Percentiles rank a stretch among this genome's conserved stretches.
Evolutionary conservation across 1,140 invertebrate species (phyloP).

Genomic region (Cydia splendana): DNA sequence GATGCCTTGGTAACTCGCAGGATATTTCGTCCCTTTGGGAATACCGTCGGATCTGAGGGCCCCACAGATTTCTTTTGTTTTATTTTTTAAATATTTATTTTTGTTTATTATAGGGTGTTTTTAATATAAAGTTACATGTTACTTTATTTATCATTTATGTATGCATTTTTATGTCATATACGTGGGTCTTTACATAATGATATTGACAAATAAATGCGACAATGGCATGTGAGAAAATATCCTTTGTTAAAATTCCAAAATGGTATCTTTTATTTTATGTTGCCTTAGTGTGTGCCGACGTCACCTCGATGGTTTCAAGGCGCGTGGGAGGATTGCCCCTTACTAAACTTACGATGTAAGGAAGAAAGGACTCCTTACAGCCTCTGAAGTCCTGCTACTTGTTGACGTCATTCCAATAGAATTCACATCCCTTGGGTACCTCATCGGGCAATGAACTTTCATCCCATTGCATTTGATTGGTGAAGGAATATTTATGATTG

Average conservation of each 20-base stretch:
- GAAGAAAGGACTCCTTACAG: constrained; percentile 50
- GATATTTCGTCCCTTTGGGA: constrained; percentile 81
- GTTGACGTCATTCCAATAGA: constrained; percentile 79
- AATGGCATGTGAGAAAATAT: background rate
- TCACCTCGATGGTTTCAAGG: constrained; percentile 47
- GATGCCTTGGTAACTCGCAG: constrained; percentile 75
- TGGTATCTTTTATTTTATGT: constrained; percentile 35
- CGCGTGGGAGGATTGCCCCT: constrained; percentile 39
- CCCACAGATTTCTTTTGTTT: background rate
- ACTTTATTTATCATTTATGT: background rate
- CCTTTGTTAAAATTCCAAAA: background rate
- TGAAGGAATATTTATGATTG: background rate
- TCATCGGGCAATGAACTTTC: constrained; percentile 48
- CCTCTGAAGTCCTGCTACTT: constrained; percentile 72
- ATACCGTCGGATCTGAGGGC: constrained; percentile 60
- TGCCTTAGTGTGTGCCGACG: constrained; percentile 39
- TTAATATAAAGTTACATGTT: background rate
- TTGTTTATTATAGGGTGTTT: background rate
- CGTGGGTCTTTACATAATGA: background rate
- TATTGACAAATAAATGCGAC: background rate
- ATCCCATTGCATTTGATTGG: constrained; percentile 12
- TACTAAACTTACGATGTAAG: constrained; percentile 25
- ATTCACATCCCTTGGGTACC: constrained; percentile 74
- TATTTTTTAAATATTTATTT: background rate
- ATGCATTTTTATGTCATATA: background rate